phyloP scores from a whole-genome alignment of 2,888 invertebrate genomes.

The Malthinus flaveolus region DNA sequence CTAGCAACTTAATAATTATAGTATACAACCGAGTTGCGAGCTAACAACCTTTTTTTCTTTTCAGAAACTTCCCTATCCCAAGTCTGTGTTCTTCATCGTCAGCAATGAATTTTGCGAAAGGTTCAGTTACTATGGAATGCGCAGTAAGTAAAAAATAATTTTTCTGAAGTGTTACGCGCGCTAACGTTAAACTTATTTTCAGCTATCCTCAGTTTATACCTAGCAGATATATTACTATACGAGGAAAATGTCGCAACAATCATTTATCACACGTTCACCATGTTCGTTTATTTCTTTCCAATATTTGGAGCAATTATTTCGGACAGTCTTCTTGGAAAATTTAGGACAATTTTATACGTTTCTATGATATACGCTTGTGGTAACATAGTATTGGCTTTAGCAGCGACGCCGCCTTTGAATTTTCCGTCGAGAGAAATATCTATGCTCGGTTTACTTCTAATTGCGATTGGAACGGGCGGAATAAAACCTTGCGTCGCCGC shows the following conservation, averaged over 20 bases:
- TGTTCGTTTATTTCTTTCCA: conserved; percentile 89
- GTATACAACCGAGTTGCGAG: too few relatives aligned
- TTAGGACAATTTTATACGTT: conserved; percentile 84
- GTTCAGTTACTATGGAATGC: conserved; percentile 96
- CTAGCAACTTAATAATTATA: too few relatives aligned
- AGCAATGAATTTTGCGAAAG: conserved; percentile 98
- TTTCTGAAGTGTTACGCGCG: neutral
- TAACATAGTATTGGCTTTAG: conserved; percentile 74
- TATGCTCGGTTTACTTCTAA: conserved; percentile 68
- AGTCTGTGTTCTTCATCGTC: conserved; percentile 89
- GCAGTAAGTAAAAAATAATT: conserved; percentile 70
- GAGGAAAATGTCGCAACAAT: conserved; percentile 76
- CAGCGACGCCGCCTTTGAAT: conserved; percentile 65
- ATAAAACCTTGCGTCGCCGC: conserved; percentile 96
- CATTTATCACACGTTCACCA: conserved; percentile 86
- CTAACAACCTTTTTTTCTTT: conserved; percentile 46
- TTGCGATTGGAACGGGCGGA: conserved; percentile 91
- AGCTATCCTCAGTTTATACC: conserved; percentile 93
- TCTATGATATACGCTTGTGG: conserved; percentile 87
- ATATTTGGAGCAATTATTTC: conserved; percentile 91
- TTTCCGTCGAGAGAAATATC: conserved; percentile 58
- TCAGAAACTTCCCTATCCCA: conserved; percentile 79
- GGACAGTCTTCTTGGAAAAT: conserved; percentile 91
- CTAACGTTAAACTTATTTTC: conserved; percentile 4
- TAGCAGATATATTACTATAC: conserved; percentile 77